Percentiles rank a stretch among this genome's conserved stretches.
phyloP scores from a whole-genome alignment of 2,797 vertebrate genomes.

The Rousettus madagascariensis region DNA sequence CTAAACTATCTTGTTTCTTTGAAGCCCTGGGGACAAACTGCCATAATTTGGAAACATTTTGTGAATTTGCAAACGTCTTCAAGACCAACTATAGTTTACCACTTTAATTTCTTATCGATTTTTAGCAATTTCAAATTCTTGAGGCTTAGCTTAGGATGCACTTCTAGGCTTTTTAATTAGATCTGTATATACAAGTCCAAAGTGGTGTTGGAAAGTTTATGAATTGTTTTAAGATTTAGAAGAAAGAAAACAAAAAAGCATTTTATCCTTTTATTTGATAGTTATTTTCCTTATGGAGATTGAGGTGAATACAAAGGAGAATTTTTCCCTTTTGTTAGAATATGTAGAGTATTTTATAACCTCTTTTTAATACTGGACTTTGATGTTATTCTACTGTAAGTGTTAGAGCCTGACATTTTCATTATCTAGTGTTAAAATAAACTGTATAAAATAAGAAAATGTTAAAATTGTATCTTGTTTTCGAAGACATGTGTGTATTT shows the following conservation, averaged over 20 bases:
- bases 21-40: background rate
- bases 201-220: background rate
- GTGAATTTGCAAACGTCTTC: slow-evolving; percentile 39
- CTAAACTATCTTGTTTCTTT: background rate
- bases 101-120: slow-evolving; percentile 53
- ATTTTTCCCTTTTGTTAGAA: background rate
- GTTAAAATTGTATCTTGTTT: slow-evolving; percentile 12
- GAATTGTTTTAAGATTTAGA: slow-evolving; percentile 51
- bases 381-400: background rate
- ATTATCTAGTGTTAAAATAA: background rate
- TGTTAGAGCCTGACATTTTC: slow-evolving; percentile 35
- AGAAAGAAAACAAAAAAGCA: background rate
- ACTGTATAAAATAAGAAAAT: background rate
- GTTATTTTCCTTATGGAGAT: background rate
- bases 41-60: slow-evolving; percentile 32
- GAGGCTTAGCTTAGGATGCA: background rate
- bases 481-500: background rate
- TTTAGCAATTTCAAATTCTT: slow-evolving; percentile 51
- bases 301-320: background rate
- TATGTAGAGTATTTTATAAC: background rate
- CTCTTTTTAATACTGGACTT: background rate
- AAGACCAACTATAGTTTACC: background rate
- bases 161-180: slow-evolving; percentile 50
- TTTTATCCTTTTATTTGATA: background rate
- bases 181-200: background rate